These are phyloP conservation scores for Mastacembelus armatus DNA, from an alignment of 2,797 vertebrate genomes.

Conservation along the genomic window DNA sequence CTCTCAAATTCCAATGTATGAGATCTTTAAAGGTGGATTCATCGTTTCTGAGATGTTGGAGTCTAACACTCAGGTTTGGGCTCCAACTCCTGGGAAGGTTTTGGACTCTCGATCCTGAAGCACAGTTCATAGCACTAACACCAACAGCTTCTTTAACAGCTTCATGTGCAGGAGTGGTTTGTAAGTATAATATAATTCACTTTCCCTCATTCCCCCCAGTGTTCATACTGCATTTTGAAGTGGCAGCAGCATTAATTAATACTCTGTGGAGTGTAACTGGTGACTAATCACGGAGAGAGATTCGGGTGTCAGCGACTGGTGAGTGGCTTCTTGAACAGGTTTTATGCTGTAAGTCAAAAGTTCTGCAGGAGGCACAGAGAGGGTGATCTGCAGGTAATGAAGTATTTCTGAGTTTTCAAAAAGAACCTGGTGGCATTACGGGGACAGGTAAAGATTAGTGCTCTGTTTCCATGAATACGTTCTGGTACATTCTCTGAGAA, in stretches of 20 bases:
- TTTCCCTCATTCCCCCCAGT: not conserved
- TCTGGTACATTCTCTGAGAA: constrained; percentile 31
- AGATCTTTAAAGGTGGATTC: too few species aligned
- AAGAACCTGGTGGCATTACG: constrained; percentile 8
- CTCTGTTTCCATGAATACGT: constrained; percentile 6
- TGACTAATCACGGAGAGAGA: not conserved
- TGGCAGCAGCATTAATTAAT: not conserved
- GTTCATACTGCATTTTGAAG: not conserved
- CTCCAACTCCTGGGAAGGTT: too few species aligned
- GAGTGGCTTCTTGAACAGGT: not conserved
- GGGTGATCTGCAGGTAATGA: not conserved
- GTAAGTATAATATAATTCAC: not conserved
- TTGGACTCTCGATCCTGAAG: too few species aligned
- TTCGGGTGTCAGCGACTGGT: not conserved
- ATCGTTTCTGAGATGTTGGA: too few species aligned
- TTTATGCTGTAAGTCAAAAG: not conserved
- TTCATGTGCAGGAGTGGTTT: not conserved
- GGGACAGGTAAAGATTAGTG: constrained; percentile 19
- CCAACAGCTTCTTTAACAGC: too few species aligned
- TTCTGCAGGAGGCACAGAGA: not conserved
- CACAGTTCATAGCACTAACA: too few species aligned
- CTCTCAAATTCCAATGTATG: too few species aligned
- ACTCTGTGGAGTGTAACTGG: not conserved
- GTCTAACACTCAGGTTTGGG: too few species aligned
- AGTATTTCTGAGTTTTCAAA: not conserved